phyloP scores from a whole-genome alignment of 2,113 vertebrate genomes.

The Engystomops pustulosus region DNA sequence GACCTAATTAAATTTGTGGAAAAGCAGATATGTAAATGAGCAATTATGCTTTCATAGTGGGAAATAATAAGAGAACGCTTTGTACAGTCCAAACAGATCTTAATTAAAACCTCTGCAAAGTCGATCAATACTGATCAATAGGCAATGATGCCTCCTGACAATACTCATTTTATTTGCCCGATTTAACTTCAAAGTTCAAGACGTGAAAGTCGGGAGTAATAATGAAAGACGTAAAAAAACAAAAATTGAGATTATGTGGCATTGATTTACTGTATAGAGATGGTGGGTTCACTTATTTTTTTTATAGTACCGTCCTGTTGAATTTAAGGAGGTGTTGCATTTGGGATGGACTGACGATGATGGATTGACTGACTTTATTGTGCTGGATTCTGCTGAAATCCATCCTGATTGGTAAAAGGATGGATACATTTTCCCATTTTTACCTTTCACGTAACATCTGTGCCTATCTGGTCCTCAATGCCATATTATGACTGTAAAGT shows the following conservation, averaged over 20 bases:
- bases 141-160: not conserved
- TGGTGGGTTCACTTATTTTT: not conserved
- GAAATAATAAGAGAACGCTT: not conserved
- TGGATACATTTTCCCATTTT: too few relatives aligned
- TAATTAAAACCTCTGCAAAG: conserved; percentile 25
- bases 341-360: not conserved
- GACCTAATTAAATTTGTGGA: not conserved
- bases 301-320: not conserved
- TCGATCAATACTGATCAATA: conserved; percentile 28
- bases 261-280: not conserved
- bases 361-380: too few relatives aligned
- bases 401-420: too few relatives aligned
- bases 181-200: conserved; percentile 16
- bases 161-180: not conserved
- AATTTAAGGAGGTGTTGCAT: conserved; percentile 4
- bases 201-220: conserved; percentile 6
- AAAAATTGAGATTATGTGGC: not conserved
- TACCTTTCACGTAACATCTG: too few relatives aligned
- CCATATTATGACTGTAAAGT: too few relatives aligned
- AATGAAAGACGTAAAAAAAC: not conserved
- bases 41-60: not conserved
- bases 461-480: too few relatives aligned
- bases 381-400: not conserved
- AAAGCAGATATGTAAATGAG: not conserved
- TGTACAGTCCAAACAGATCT: not conserved